Conservation (phyloP, 2,797 vertebrate species). For the Sebastes iracundus region DNA sequence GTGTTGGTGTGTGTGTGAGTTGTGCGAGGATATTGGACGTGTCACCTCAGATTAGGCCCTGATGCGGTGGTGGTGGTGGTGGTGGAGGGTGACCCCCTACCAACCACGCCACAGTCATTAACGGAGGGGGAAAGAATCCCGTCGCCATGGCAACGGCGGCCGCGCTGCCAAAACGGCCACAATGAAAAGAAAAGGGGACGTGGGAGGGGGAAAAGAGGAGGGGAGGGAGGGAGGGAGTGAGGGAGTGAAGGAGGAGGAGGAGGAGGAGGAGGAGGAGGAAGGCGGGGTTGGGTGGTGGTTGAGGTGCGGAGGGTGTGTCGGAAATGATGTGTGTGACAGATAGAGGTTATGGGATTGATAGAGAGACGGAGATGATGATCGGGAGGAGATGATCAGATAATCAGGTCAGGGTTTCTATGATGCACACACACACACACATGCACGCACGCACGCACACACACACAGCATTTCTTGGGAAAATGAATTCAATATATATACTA, state of each 20-base stretch:
- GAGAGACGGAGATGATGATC: not conserved
- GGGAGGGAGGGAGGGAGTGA: not conserved
- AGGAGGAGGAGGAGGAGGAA: not conserved
- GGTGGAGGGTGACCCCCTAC: conserved; percentile 71
- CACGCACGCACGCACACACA: not conserved
- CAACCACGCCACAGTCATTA: conserved; percentile 81
- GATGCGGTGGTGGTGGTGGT: conserved; percentile 31
- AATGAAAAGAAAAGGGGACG: conserved; percentile 67
- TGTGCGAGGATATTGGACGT: conserved; percentile 51
- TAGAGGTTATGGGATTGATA: conserved; percentile 20
- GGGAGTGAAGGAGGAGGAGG: not conserved
- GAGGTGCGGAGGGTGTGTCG: conserved; percentile 70
- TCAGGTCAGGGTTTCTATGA: not conserved
- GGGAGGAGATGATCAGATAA: conserved; percentile 30
- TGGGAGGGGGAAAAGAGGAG: not conserved
- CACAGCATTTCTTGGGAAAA: not conserved
- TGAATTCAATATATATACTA: not conserved
- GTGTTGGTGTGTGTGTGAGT: not conserved
- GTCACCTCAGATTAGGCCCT: conserved; percentile 73
- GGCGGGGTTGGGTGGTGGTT: conserved; percentile 37
- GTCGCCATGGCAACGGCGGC: conserved; percentile 79
- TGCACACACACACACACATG: not conserved
- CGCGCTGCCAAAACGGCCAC: conserved; percentile 81
- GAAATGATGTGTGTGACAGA: not conserved
- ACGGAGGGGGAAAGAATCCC: conserved; percentile 75